Conservation (phyloP, 2,113 vertebrate species). For the Mirza zaza region DNA sequence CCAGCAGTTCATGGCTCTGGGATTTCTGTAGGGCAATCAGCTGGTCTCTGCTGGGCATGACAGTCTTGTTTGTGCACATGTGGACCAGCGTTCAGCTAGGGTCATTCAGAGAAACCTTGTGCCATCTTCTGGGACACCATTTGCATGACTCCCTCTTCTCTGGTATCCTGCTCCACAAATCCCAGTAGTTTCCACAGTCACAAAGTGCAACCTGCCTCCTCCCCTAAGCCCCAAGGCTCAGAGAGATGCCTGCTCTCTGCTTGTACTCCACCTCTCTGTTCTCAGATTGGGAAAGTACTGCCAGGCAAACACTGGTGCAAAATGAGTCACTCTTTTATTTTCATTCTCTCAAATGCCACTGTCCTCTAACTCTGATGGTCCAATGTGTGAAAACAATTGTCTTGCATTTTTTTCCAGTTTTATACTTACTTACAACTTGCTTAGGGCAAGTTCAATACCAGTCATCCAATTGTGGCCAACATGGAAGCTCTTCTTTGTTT, state of each 20-base stretch:
- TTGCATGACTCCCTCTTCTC: neutral
- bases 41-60: neutral
- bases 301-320: neutral
- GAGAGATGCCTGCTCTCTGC: neutral
- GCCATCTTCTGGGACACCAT: neutral
- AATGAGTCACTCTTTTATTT: neutral
- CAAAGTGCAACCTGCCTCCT: neutral
- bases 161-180: neutral
- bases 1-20: neutral
- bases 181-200: no score
- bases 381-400: neutral
- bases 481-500: neutral
- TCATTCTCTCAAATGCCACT: neutral
- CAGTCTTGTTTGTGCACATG: accelerated
- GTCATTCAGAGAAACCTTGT: accelerated
- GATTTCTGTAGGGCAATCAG: neutral
- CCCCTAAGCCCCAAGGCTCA: neutral
- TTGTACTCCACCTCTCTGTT: neutral
- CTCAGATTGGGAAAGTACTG: neutral
- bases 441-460: neutral
- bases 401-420: neutral
- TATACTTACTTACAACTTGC: neutral
- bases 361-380: neutral
- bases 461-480: neutral
- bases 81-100: neutral